Base-by-base conservation (phyloP, 2,888 invertebrate genomes). In the Apamea epomidion region DNA sequence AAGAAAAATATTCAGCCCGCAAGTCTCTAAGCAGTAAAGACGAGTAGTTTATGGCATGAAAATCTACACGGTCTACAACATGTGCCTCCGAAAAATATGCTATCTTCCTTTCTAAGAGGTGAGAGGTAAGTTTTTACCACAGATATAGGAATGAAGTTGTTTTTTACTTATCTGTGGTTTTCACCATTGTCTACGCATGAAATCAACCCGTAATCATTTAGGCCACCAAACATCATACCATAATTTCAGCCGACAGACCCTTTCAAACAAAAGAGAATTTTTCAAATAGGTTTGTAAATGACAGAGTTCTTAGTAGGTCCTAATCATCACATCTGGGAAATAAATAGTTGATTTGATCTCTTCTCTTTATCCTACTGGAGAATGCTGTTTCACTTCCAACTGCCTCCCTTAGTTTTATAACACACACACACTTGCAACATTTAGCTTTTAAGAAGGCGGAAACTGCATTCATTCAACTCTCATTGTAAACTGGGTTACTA, bases 401-500 rank as follows among this genome's bases (percentile, higher is more conserved):
- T 32, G 21, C 6, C 12, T 69, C 48, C 29, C 21, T 21, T 14
- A 18, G 4, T 73, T 45, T 62, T 29, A 29, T 29, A 21, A 2
- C 8, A 29, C 16, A 42, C 18, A 6, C n/a, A 29, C 14, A 29
- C 12, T 29, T 29, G 25, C 25, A 62, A 45, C 14, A 45, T 45
- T 54, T 25, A 1, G 1, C 16, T 25, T 54, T 32, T 18, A 25
- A 18, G 12, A n/a, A n/a, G 6, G 7, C 5, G 18, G 1, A 62
- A 76, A 32, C 29, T 21, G 73, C n/a, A 14, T n/a, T n/a, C 32
- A 76, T 12, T 42, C n/a, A 5, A 18, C 16, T 32, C 2, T 37
- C 6, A 16, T 72, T 69, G 69, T 75, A 42, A 80, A 83, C 69
- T 76, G 1, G 70, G 76, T 58, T 42, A 76, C 45, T 65, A 76